Evolutionary conservation across 53 echinoderm and acorn worm species (phyloP).

Genomic region (Stichopus horrens): DNA sequence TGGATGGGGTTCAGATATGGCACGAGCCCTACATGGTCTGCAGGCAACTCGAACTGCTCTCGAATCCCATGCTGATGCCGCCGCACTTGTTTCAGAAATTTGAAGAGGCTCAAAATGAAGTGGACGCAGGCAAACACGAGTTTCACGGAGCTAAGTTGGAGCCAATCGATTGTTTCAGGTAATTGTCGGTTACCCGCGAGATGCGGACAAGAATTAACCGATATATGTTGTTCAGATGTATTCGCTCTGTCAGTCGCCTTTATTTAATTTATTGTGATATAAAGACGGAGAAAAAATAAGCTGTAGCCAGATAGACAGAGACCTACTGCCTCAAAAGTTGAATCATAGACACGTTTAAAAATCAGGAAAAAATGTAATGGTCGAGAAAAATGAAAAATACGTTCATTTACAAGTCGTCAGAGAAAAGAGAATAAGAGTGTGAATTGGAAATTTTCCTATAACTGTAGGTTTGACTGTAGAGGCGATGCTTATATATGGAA

Average conservation of each 20-base stretch:
- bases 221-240: background rate
- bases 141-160: conserved; percentile 36
- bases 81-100: conserved; percentile 41
- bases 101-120: conserved; percentile 49
- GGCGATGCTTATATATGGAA: no score
- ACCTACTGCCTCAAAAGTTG: no score
- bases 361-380: no score
- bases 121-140: conserved; percentile 40
- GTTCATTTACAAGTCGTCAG: no score
- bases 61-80: conserved; percentile 42
- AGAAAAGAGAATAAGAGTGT: no score
- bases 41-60: conserved; percentile 21
- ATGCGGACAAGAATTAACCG: background rate
- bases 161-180: conserved; percentile 45
- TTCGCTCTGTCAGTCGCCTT: background rate
- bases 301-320: background rate
- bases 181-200: background rate
- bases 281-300: background rate
- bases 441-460: no score
- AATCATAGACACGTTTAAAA: no score
- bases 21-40: conserved; percentile 48
- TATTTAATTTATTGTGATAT: background rate
- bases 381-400: no score
- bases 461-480: no score
- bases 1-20: conserved; percentile 46